These are phyloP conservation scores for Zaprionus ornatus DNA, from an alignment of 1,140 invertebrate genomes.

Conservation along the genomic window DNA sequence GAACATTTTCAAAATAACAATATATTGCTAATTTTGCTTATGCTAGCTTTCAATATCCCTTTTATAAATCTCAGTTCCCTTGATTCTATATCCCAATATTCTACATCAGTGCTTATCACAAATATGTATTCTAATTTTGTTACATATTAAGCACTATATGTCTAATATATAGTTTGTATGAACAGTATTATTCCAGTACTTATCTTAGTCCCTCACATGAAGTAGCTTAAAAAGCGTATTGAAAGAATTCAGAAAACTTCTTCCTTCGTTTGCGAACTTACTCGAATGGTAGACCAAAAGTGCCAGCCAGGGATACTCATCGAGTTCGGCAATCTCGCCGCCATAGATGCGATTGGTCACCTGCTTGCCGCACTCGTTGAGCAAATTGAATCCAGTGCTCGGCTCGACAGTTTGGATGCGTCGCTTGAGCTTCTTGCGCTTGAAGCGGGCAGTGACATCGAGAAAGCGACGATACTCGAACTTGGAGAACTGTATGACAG, in stretches of 20 bases:
- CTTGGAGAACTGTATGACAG: conserved; percentile 74
- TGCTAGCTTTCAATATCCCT: too few relatives aligned
- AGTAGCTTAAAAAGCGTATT: not conserved
- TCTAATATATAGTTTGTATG: too few relatives aligned
- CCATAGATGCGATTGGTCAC: conserved; percentile 84
- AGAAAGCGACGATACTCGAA: conserved; percentile 77
- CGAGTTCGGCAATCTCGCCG: conserved; percentile 84
- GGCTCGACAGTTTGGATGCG: conserved; percentile 76
- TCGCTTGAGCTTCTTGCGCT: conserved; percentile 74
- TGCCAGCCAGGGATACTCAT: conserved; percentile 89
- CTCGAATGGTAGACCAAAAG: conserved; percentile 87
- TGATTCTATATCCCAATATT: too few relatives aligned
- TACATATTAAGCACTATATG: too few relatives aligned
- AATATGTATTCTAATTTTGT: too few relatives aligned
- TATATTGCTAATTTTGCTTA: too few relatives aligned
- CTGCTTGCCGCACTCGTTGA: conserved; percentile 83
- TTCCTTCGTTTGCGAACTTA: conserved; percentile 35
- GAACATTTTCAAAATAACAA: too few relatives aligned
- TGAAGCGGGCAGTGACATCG: conserved; percentile 66
- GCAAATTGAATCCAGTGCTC: conserved; percentile 65
- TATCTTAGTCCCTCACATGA: too few relatives aligned
- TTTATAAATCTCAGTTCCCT: too few relatives aligned
- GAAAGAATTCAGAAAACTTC: not conserved
- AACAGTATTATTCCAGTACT: too few relatives aligned
- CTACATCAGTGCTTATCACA: too few relatives aligned